These are phyloP conservation scores for Calameuta pallipes DNA, from an alignment of 2,888 invertebrate genomes.

Conservation along the genomic window DNA sequence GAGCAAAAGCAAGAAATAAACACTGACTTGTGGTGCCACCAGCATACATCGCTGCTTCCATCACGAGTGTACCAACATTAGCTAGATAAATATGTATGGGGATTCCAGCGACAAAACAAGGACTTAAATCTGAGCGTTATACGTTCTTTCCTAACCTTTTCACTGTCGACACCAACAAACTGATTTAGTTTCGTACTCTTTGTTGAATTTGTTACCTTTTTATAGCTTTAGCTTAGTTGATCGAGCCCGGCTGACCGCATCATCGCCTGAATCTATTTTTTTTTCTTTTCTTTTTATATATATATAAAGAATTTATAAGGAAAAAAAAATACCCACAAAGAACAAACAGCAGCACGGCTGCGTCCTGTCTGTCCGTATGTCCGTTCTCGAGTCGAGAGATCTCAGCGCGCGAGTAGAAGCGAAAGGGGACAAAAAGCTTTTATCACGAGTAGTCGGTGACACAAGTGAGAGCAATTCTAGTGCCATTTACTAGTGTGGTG, in stretches of 20 bases:
- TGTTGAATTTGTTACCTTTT: constrained; percentile 65
- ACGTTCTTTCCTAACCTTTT: constrained; percentile 59
- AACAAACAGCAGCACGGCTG: constrained; percentile 37
- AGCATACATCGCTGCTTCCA: constrained; percentile 35
- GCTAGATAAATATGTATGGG: constrained; percentile 41
- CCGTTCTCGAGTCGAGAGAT: constrained; percentile 47
- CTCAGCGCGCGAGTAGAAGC: constrained; percentile 32
- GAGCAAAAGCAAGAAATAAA: constrained; percentile 35
- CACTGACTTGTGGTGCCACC: constrained; percentile 45
- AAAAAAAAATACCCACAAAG: constrained; percentile 17
- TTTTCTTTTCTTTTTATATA: constrained; percentile 41
- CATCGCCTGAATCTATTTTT: constrained; percentile 50
- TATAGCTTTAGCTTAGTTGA: constrained; percentile 61
- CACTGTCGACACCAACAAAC: constrained; percentile 55
- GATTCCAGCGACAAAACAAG: constrained; percentile 50
- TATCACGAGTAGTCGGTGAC: constrained; percentile 59
- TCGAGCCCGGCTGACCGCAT: constrained; percentile 57
- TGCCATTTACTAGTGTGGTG: constrained; percentile 71
- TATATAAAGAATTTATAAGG: constrained; percentile 27
- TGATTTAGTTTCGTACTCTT: constrained; percentile 61
- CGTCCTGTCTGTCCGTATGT: constrained; percentile 39
- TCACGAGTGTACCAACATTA: constrained; percentile 52
- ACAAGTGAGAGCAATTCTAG: constrained; percentile 68
- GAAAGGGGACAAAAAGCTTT: constrained; percentile 50
- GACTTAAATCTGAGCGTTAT: constrained; percentile 61